These are phyloP conservation scores for Lophius piscatorius DNA, from an alignment of 2,113 vertebrate species.

Conservation along the genomic window DNA sequence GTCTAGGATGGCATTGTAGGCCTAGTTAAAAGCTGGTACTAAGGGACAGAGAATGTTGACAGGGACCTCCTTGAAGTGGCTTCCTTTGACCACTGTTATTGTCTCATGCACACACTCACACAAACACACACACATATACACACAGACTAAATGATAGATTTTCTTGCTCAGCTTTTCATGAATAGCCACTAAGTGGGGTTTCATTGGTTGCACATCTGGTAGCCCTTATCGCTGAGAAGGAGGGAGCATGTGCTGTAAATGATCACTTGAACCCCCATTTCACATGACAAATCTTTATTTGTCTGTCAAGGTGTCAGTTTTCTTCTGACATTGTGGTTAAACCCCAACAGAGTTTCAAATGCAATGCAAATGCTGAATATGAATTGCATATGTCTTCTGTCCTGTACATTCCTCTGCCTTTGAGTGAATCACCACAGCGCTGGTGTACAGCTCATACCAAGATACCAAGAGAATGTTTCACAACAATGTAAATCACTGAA, in stretches of 20 bases:
- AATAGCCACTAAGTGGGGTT: conserved; percentile 59
- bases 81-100: conserved; percentile 36
- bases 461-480: neutral
- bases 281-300: conserved; percentile 53
- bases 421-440: conserved; percentile 5
- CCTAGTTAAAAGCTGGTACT: too few relatives aligned
- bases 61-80: conserved; percentile 35
- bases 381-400: conserved; percentile 54
- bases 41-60: conserved; percentile 11
- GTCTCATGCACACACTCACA: conserved; percentile 12
- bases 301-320: conserved; percentile 63
- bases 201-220: conserved; percentile 68
- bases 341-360: conserved; percentile 37
- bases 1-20: too few relatives aligned
- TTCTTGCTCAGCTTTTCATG: conserved; percentile 47
- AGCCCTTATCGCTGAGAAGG: conserved; percentile 55
- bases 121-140: conserved; percentile 7
- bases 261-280: conserved; percentile 39
- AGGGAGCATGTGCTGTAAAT: conserved; percentile 41
- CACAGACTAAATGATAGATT: conserved; percentile 19
- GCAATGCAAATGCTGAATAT: conserved; percentile 31
- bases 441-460: conserved; percentile 15
- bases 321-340: conserved; percentile 44
- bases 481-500: neutral
- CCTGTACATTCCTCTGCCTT: conserved; percentile 38